Conservation (phyloP, 2,888 invertebrate genomes). For the Nephrotoma flavescens region DNA sequence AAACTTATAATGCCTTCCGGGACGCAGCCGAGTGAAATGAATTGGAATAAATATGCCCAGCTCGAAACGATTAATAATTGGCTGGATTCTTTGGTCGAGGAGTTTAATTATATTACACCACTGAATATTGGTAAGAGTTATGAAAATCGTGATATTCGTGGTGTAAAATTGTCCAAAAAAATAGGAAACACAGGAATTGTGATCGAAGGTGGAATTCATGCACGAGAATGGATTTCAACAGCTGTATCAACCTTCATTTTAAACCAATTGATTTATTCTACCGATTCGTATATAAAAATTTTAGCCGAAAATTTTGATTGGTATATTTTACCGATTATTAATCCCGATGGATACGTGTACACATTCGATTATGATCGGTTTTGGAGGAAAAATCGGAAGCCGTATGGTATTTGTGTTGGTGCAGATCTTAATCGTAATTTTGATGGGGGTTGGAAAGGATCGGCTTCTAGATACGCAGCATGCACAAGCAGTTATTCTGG, state of each 20-base stretch:
- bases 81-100: constrained; percentile 22
- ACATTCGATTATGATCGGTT: constrained; percentile 58
- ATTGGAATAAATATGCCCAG: constrained; percentile 30
- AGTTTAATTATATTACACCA: constrained; percentile 24
- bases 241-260: constrained; percentile 29
- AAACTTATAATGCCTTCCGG: constrained; percentile 22
- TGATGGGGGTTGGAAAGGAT: constrained; percentile 42
- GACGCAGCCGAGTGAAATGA: constrained; percentile 19
- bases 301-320: constrained; percentile 41
- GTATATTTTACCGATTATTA: constrained; percentile 59
- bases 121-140: constrained; percentile 35
- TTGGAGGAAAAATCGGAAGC: constrained; percentile 62
- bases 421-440: constrained; percentile 55
- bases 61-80: constrained; percentile 29
- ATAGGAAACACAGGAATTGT: constrained; percentile 33
- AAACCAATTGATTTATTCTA: constrained; percentile 27
- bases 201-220: constrained; percentile 36
- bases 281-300: constrained; percentile 20
- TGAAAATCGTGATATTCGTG: constrained; percentile 35
- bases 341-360: constrained; percentile 67
- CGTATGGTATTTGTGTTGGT: constrained; percentile 38
- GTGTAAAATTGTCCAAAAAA: constrained; percentile 33
- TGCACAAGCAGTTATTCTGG: constrained; percentile 48
- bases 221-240: constrained; percentile 32
- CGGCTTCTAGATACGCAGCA: constrained; percentile 36